Percentiles rank a stretch among this genome's conserved stretches.
These are phyloP conservation scores for Caenorhabditis briggsae DNA, from an alignment of 1,140 invertebrate species.

Conservation along the genomic window DNA sequence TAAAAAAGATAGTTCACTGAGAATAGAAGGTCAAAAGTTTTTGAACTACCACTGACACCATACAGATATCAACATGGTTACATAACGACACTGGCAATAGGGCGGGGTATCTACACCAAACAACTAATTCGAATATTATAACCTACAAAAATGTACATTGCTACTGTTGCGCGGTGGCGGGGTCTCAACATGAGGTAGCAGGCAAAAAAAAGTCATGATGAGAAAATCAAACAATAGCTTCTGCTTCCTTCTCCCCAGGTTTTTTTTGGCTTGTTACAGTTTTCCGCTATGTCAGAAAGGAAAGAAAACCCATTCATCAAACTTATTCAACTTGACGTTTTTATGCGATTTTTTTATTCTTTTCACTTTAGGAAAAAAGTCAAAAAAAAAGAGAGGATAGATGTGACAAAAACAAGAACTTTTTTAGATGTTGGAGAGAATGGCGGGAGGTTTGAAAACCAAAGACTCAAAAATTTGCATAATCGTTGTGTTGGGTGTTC, in stretches of 20 bases:
- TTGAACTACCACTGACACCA: not conserved
- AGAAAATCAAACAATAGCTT: slow-evolving; percentile 53
- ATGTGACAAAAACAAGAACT: slow-evolving; percentile 4
- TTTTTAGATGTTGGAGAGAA: not conserved
- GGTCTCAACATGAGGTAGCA: not conserved
- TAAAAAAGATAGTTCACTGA: not conserved
- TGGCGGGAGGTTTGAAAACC: not conserved
- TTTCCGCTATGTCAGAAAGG: slow-evolving; percentile 20
- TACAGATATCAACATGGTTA: slow-evolving; percentile 7
- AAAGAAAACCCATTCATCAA: slow-evolving; percentile 14
- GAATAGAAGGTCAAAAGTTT: not conserved
- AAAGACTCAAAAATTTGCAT: slow-evolving; percentile 19
- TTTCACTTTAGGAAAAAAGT: not conserved
- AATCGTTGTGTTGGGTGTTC: not conserved
- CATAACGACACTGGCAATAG: slow-evolving; percentile 33
- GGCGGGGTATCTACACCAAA: slow-evolving; percentile 11
- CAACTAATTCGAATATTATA: slow-evolving; percentile 53
- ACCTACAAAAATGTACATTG: slow-evolving; percentile 26
- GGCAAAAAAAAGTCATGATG: slow-evolving; percentile 18
- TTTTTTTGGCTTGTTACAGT: slow-evolving; percentile 31
- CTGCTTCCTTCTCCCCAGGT: not conserved
- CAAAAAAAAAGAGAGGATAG: not conserved
- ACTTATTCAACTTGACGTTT: slow-evolving; percentile 53
- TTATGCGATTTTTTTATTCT: slow-evolving; percentile 43
- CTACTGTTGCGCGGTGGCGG: not conserved